phyloP scores from a whole-genome alignment of 2,113 vertebrate species.

The Gila orcuttii region DNA sequence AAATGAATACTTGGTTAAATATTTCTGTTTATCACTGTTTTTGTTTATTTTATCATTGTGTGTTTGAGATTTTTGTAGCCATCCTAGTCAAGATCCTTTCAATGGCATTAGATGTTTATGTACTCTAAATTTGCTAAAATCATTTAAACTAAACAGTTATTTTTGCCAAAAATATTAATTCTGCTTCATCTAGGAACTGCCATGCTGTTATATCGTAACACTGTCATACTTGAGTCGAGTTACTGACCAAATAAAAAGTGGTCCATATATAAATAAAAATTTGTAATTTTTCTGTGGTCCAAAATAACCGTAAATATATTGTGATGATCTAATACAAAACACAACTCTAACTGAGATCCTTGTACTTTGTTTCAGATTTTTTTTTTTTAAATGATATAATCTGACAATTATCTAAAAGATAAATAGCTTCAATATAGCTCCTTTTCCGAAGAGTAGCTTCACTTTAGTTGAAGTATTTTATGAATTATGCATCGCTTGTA shows the following conservation, averaged over 20 bases:
- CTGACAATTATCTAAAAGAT: neutral
- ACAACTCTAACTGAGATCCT: neutral
- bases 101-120: neutral
- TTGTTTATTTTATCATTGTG: neutral
- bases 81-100: neutral
- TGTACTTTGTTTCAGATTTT: neutral
- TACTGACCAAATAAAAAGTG: neutral
- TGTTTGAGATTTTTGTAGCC: neutral
- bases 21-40: neutral
- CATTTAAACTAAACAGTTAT: neutral
- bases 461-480: neutral
- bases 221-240: neutral
- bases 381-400: neutral
- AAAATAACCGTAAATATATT: neutral
- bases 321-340: neutral
- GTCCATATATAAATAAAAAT: no score
- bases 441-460: neutral
- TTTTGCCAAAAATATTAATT: neutral
- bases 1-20: neutral
- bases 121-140: neutral
- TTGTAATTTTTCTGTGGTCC: no score
- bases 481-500: conserved; percentile 13
- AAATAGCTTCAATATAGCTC: neutral
- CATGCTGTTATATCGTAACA: neutral
- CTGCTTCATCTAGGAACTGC: no score